These are phyloP conservation scores for Chionomys nivalis DNA, from an alignment of 2,113 vertebrate genomes.

Conservation along the genomic window DNA sequence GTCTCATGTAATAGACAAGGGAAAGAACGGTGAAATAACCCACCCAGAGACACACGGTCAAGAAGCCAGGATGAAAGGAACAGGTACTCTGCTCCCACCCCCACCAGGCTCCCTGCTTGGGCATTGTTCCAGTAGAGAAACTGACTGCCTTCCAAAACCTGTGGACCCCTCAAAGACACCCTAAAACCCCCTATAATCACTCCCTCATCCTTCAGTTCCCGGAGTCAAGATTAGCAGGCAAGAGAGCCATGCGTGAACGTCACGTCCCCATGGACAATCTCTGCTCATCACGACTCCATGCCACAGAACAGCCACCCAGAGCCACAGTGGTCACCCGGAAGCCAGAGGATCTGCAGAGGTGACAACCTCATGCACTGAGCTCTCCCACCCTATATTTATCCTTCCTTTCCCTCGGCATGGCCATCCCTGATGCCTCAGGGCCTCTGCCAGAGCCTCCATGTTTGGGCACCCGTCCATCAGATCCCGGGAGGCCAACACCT, in stretches of 20 bases:
- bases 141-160: fast-evolving
- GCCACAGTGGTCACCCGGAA: too few relatives aligned
- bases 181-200: not conserved
- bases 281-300: fast-evolving
- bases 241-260: not conserved
- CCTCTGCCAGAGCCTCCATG: not conserved
- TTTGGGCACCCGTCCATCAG: not conserved
- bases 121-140: fast-evolving
- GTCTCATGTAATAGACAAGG: not conserved
- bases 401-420: not conserved
- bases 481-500: not conserved
- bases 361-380: not conserved
- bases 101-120: not conserved
- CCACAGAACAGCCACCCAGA: too few relatives aligned
- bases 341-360: not conserved
- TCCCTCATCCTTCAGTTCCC: not conserved
- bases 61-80: not conserved
- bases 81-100: fast-evolving
- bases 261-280: fast-evolving
- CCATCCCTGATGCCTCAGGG: not conserved
- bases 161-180: not conserved
- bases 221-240: not conserved
- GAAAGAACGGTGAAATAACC: not conserved
- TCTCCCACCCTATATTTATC: not conserved
- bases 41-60: not conserved